Percentiles rank a stretch among this genome's conserved stretches.
These are phyloP conservation scores for Verasper variegatus DNA, from an alignment of 2,113 vertebrate genomes.

Conservation along the genomic window DNA sequence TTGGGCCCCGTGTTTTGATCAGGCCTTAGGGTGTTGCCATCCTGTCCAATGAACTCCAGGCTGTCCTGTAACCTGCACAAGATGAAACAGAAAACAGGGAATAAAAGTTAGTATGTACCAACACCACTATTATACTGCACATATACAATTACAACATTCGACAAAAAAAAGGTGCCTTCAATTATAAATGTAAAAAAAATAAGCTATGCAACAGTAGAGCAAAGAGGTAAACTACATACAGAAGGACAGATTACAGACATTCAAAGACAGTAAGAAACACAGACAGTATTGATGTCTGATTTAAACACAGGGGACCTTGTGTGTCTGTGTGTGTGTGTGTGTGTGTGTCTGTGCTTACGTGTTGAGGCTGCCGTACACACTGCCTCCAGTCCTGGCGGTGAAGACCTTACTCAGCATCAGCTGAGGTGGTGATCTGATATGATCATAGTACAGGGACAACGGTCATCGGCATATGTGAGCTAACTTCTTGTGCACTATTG, in stretches of 20 bases:
- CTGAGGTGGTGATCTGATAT: constrained; percentile 92
- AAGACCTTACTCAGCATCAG: constrained; percentile 99
- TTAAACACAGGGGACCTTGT: no score
- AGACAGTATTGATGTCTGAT: no score
- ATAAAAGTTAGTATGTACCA: background rate
- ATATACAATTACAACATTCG: background rate
- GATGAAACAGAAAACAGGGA: constrained; percentile 3
- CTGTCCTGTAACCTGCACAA: constrained; percentile 92
- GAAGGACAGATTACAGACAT: background rate
- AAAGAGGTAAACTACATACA: background rate
- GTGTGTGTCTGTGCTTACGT: constrained; percentile 86
- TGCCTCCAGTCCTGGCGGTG: constrained; percentile 95
- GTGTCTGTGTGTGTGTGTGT: background rate
- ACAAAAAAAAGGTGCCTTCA: no score
- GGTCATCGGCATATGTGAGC: constrained; percentile 22
- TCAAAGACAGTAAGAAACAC: background rate
- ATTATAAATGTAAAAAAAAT: background rate
- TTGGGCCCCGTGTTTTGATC: constrained; percentile 91
- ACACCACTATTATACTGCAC: background rate
- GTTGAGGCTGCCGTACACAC: constrained; percentile 96
- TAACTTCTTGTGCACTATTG: background rate
- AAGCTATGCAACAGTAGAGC: no score
- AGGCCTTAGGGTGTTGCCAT: constrained; percentile 88
- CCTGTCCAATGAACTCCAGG: constrained; percentile 96
- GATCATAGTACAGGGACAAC: constrained; percentile 51